A percentile compares a stretch with the other conserved stretches of the same genome.
Conservation (phyloP, 2,797 vertebrate species). For the Podarcis siculus region DNA sequence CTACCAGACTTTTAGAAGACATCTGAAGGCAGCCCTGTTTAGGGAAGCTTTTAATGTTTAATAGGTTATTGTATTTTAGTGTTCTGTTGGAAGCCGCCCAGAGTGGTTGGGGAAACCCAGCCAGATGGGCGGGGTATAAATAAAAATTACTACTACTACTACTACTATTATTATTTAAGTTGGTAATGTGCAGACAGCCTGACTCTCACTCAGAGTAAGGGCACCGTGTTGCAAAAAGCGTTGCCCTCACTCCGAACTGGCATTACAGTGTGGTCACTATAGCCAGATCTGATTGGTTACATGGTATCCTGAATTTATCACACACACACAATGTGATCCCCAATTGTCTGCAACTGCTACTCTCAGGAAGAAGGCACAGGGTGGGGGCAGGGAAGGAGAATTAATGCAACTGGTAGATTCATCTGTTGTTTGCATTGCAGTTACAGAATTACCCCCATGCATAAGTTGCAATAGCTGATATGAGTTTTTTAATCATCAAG, state of each 20-base stretch:
- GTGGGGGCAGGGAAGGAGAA: not conserved
- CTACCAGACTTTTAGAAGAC: too few species aligned
- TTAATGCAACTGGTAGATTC: not conserved
- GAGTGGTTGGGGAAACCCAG: too few species aligned
- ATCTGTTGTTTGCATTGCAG: not conserved
- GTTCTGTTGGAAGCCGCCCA: too few species aligned
- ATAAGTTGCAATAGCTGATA: not conserved
- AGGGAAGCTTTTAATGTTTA: too few species aligned
- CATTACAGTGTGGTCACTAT: not conserved
- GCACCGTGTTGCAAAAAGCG: not conserved
- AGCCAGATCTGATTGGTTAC: not conserved
- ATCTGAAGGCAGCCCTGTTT: too few species aligned
- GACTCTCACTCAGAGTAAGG: not conserved
- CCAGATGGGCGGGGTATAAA: too few species aligned
- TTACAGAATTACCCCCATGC: not conserved
- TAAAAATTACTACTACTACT: too few species aligned
- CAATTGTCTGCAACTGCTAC: not conserved
- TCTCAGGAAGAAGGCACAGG: not conserved
- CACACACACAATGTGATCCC: not conserved
- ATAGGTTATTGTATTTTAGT: too few species aligned
- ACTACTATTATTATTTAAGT: too few species aligned
- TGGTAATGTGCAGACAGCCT: too few species aligned
- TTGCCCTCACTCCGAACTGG: not conserved
- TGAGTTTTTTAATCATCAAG: not conserved
- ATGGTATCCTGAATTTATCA: not conserved